Conservation (phyloP, 2,113 vertebrate species). For the Dolichotis patagonum region DNA sequence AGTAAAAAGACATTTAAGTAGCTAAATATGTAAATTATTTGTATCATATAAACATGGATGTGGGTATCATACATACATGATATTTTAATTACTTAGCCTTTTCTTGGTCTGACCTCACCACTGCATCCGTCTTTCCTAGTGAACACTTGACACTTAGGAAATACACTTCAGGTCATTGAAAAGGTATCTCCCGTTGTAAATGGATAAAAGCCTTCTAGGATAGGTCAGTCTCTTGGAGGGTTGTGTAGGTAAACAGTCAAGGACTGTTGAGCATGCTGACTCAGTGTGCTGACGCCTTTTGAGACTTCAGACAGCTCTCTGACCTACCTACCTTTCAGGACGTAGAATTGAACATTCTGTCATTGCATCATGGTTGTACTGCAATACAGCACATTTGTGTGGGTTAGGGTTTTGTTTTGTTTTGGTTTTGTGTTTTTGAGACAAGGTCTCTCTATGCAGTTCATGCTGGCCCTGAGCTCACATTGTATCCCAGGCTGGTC, state of each 20-base stretch:
- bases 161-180: neutral
- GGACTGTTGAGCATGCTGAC: neutral
- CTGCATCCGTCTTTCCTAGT: neutral
- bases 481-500: too few species aligned
- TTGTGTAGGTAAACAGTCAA: conserved; percentile 17
- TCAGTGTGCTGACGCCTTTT: neutral
- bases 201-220: neutral
- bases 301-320: neutral
- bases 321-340: neutral
- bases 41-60: neutral
- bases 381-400: neutral
- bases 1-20: neutral
- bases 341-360: too few species aligned
- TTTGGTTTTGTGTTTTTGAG: too few species aligned
- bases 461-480: too few species aligned
- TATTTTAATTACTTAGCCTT: neutral
- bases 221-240: neutral
- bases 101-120: neutral
- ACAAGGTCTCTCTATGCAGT: too few species aligned
- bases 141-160: neutral
- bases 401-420: too few species aligned
- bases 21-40: neutral
- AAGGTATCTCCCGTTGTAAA: neutral
- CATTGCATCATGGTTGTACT: too few species aligned
- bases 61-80: neutral